phyloP scores from a whole-genome alignment of 2,888 invertebrate species.

The Lamproptera curius region DNA sequence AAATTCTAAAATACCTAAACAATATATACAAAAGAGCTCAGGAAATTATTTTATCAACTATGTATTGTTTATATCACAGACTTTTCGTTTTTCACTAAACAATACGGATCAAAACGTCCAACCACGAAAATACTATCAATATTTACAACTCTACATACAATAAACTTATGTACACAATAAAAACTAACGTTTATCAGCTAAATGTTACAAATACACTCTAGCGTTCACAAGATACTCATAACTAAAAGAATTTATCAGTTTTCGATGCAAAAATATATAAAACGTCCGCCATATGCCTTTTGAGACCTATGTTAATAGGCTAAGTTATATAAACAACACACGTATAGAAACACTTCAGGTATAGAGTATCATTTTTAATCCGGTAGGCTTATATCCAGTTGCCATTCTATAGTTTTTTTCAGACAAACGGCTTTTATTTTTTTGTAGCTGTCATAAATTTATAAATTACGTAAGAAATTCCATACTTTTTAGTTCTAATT shows the following conservation, averaged over 20 bases:
- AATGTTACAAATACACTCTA: constrained; percentile 74
- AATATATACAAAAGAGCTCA: constrained; percentile 75
- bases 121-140: constrained; percentile 77
- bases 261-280: constrained; percentile 79
- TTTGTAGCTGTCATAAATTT: constrained; percentile 26
- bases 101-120: constrained; percentile 79
- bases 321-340: constrained; percentile 33
- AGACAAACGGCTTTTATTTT: constrained; percentile 41
- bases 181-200: constrained; percentile 75
- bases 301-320: constrained; percentile 61
- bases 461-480: constrained; percentile 4
- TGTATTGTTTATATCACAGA: constrained; percentile 80
- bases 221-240: constrained; percentile 77
- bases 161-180: constrained; percentile 77
- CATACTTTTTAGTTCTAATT: constrained; percentile 2
- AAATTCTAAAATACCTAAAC: constrained; percentile 72
- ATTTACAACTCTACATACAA: constrained; percentile 74
- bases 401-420: constrained; percentile 58
- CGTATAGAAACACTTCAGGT: constrained; percentile 17
- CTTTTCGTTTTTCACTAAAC: constrained; percentile 78
- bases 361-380: constrained; percentile 33
- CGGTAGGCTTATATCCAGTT: constrained; percentile 56
- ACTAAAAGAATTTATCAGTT: constrained; percentile 79
- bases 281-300: constrained; percentile 79
- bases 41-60: constrained; percentile 74